phyloP scores from a whole-genome alignment of 2,888 invertebrate genomes.

The Eubasilissa splendida region DNA sequence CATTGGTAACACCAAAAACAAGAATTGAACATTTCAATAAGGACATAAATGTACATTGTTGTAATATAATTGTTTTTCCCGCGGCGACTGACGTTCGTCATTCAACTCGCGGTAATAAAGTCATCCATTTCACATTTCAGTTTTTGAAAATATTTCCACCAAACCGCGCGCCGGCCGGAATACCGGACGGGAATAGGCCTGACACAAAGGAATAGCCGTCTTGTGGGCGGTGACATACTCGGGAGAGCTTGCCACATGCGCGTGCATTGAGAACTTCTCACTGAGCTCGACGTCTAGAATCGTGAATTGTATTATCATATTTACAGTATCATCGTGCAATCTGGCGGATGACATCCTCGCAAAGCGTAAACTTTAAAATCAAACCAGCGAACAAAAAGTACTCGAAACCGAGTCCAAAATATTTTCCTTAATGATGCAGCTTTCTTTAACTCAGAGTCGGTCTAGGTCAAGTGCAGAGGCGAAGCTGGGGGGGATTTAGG shows the following conservation, averaged over 20 bases:
- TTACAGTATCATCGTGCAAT: not conserved
- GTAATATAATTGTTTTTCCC: not conserved
- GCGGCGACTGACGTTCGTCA: conserved; percentile 14
- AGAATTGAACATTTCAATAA: too few species aligned
- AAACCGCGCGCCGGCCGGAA: conserved; percentile 18
- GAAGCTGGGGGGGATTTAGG: too few species aligned
- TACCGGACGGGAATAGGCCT: conserved; percentile 26
- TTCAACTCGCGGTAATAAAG: conserved; percentile 35
- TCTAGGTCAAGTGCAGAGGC: too few species aligned
- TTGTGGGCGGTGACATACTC: conserved; percentile 26
- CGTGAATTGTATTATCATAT: not conserved
- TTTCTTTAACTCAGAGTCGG: too few species aligned
- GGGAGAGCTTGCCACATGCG: conserved; percentile 25
- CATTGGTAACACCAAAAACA: too few species aligned
- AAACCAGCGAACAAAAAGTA: too few species aligned
- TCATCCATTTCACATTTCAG: conserved; percentile 33
- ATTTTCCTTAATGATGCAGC: too few species aligned
- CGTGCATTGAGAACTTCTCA: conserved; percentile 3
- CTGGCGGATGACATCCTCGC: too few species aligned
- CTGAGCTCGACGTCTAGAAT: not conserved
- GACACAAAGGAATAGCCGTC: conserved; percentile 34
- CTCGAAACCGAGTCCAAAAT: too few species aligned
- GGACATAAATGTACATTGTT: too few species aligned
- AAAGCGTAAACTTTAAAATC: too few species aligned
- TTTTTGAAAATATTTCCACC: conserved; percentile 34